A percentile compares a stretch with the other conserved stretches of the same genome.
phyloP scores from a whole-genome alignment of 2,113 vertebrate species.

The Misgurnus mizolepis region DNA sequence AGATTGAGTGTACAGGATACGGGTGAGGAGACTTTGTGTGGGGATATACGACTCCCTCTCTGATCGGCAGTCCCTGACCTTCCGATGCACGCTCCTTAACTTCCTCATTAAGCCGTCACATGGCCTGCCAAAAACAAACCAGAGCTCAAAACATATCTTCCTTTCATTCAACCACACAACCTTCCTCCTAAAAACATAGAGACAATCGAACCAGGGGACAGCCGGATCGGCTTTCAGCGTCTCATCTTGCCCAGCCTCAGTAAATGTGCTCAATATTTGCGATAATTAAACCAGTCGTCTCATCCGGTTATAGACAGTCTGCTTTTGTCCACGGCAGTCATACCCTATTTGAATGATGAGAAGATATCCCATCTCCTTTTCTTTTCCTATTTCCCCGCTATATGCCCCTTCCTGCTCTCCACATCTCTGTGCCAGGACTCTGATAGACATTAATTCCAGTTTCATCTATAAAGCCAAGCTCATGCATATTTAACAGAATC shows the following conservation, averaged over 20 bases:
- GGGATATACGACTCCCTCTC: slow-evolving; percentile 44
- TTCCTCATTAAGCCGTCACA: slow-evolving; percentile 45
- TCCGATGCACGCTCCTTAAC: slow-evolving; percentile 43
- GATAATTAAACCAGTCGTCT: slow-evolving; percentile 3
- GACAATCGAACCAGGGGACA: slow-evolving; percentile 10
- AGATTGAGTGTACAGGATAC: slow-evolving; percentile 43
- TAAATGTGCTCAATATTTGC: slow-evolving; percentile 28
- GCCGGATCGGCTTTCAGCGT: slow-evolving; percentile 15
- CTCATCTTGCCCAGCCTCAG: neutral
- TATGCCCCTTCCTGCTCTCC: slow-evolving; percentile 43
- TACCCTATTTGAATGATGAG: slow-evolving; percentile 77
- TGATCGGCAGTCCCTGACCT: slow-evolving; percentile 39
- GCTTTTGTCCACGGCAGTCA: slow-evolving; percentile 69
- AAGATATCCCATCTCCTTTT: slow-evolving; percentile 62
- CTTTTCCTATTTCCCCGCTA: slow-evolving; percentile 37
- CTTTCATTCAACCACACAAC: slow-evolving; percentile 32
- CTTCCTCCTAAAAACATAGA: neutral
- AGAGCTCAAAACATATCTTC: slow-evolving; percentile 33
- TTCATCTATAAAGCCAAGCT: slow-evolving; percentile 81
- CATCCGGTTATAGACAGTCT: slow-evolving; percentile 30
- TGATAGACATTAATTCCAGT: slow-evolving; percentile 81
- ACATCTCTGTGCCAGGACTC: slow-evolving; percentile 61
- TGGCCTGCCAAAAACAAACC: slow-evolving; percentile 40
- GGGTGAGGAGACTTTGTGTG: slow-evolving; percentile 40
- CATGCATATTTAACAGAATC: slow-evolving; percentile 83